Conservation (phyloP, 2,888 invertebrate genomes). For the Drosophila anomalata region DNA sequence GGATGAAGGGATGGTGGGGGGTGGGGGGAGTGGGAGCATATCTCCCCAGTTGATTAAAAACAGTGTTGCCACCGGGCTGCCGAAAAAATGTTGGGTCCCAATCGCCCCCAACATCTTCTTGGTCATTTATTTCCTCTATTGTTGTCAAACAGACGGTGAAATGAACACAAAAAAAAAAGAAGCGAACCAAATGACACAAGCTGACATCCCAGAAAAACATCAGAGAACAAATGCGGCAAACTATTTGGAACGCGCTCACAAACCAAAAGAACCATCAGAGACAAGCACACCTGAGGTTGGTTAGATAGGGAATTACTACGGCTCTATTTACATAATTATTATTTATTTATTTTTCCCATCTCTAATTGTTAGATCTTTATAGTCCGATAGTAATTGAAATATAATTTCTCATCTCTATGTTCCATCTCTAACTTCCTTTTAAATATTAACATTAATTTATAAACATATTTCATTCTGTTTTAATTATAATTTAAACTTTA, state of each 20-base stretch:
- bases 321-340: background rate
- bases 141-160: conserved; percentile 22
- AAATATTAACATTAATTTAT: too few species aligned
- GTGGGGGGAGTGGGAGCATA: conserved; percentile 1
- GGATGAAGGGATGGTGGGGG: background rate
- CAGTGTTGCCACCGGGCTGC: conserved; percentile 24
- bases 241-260: conserved; percentile 23
- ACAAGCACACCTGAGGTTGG: conserved; percentile 25
- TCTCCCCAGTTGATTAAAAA: conserved; percentile 56
- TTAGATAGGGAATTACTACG: conserved; percentile 14
- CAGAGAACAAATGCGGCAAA: conserved; percentile 20
- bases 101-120: conserved; percentile 1
- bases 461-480: background rate
- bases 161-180: background rate
- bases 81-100: conserved; percentile 18
- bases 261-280: conserved; percentile 13
- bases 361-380: too few species aligned
- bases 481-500: too few species aligned
- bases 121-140: conserved; percentile 5
- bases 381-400: too few species aligned
- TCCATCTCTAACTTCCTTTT: too few species aligned
- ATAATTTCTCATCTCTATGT: too few species aligned
- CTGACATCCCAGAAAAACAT: conserved; percentile 4
- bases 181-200: conserved; percentile 7
- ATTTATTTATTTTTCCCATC: too few species aligned